Evolutionary conservation across 2,113 vertebrate genomes (phyloP).

Genomic region (Callopanchax toddi): DNA sequence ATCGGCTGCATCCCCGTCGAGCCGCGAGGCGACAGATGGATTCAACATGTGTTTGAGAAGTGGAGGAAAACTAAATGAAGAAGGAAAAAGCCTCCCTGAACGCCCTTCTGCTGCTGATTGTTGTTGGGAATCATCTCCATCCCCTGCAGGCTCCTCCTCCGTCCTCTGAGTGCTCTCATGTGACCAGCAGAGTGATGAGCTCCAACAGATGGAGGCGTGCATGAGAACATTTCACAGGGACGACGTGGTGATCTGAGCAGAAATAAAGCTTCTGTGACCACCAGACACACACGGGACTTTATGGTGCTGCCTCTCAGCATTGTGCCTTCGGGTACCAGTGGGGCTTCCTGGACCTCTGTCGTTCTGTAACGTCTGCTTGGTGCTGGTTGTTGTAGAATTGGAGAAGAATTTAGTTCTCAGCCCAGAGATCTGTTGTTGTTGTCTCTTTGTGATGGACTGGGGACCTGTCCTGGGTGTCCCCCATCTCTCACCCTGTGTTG

Average conservation of each 20-base stretch:
- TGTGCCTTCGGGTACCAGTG: slow-evolving; percentile 34
- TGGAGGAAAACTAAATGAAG: neutral
- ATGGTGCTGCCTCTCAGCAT: neutral
- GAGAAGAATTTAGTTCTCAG: too few relatives aligned
- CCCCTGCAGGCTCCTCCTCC: slow-evolving; percentile 22
- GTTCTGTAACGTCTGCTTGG: too few relatives aligned
- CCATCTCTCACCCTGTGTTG: too few relatives aligned
- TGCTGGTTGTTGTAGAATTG: too few relatives aligned
- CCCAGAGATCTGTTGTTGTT: too few relatives aligned
- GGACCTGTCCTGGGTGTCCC: too few relatives aligned
- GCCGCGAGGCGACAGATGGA: slow-evolving; percentile 25
- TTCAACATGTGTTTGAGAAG: slow-evolving; percentile 17
- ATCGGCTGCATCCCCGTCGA: neutral
- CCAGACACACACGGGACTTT: neutral
- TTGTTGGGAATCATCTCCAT: slow-evolving; percentile 4
- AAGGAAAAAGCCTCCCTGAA: slow-evolving; percentile 4
- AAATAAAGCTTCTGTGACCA: neutral
- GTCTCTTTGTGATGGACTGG: too few relatives aligned
- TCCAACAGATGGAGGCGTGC: slow-evolving; percentile 40
- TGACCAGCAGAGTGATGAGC: slow-evolving; percentile 47
- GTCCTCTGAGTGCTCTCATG: slow-evolving; percentile 29
- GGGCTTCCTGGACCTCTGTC: too few relatives aligned
- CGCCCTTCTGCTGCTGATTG: slow-evolving; percentile 5
- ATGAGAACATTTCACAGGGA: slow-evolving; percentile 20
- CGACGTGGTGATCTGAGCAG: slow-evolving; percentile 9